A percentile compares a stretch with the other conserved stretches of the same genome.
phyloP scores from a whole-genome alignment of 2,888 invertebrate species.

The Dynastes tityus region DNA sequence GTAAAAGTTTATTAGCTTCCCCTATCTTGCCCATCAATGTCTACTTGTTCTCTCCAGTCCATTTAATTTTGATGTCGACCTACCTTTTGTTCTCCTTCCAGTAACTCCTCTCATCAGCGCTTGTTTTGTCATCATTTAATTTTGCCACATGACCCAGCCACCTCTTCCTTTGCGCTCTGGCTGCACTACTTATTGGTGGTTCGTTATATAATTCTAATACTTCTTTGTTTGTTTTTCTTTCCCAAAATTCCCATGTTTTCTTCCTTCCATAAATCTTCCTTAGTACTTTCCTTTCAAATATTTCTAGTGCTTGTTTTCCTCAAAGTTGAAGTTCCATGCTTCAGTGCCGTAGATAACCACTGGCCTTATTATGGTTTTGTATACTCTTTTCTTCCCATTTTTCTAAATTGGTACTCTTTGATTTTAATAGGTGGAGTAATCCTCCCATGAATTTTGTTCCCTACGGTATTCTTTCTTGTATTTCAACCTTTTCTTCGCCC shows the following conservation, averaged over 20 bases:
- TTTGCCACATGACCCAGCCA: neutral
- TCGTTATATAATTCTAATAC: neutral
- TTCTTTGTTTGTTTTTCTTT: neutral
- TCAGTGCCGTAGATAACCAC: neutral
- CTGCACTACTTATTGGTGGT: neutral
- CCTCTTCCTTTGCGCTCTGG: neutral
- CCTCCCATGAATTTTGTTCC: neutral
- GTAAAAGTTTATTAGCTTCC: too few species aligned
- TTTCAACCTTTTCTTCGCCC: neutral
- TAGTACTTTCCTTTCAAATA: neutral
- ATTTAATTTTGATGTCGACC: too few species aligned
- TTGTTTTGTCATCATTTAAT: neutral
- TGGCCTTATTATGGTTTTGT: neutral
- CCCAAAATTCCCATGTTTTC: neutral
- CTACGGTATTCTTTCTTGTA: neutral
- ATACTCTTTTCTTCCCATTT: conserved; percentile 1
- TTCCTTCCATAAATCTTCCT: neutral
- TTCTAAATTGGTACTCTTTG: neutral
- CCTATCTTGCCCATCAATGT: too few species aligned
- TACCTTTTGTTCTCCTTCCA: too few species aligned
- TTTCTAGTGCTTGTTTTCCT: neutral
- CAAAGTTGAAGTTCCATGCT: neutral
- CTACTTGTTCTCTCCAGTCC: too few species aligned
- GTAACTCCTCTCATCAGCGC: too few species aligned
- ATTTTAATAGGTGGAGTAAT: neutral